These are phyloP conservation scores for Chelonoidis abingdonii DNA, from an alignment of 2,113 vertebrate genomes.

Conservation along the genomic window DNA sequence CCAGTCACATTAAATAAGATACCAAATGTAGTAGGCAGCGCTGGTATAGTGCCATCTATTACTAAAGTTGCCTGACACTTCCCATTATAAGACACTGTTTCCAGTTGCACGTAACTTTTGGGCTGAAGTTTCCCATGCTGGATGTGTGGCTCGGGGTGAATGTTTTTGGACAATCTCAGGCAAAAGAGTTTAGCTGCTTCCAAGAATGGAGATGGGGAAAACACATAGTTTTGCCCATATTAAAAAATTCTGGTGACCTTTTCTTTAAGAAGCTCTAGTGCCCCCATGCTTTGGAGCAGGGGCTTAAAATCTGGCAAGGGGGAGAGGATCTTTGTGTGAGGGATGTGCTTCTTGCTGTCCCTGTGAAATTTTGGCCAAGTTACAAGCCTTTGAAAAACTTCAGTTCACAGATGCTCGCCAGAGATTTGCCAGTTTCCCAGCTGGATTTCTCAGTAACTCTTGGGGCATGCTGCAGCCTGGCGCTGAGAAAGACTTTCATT, in stretches of 20 bases:
- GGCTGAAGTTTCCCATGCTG: background rate
- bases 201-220: background rate
- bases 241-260: background rate
- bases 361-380: background rate
- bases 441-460: background rate
- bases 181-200: background rate
- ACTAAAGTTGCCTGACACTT: background rate
- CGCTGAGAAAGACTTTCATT: background rate
- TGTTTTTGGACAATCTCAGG: background rate
- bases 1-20: background rate
- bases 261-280: background rate
- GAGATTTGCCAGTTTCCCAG: background rate
- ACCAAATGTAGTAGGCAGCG: background rate
- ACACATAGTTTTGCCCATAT: background rate
- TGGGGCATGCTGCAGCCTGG: background rate
- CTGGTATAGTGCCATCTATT: background rate
- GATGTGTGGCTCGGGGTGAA: background rate
- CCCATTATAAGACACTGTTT: background rate
- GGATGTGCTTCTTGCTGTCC: background rate
- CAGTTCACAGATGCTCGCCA: background rate
- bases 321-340: background rate
- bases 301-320: background rate
- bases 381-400: background rate
- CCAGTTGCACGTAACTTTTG: background rate
- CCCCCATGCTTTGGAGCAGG: background rate